Base-by-base conservation (phyloP, 2,113 vertebrate genomes). In the Hippocampus comes region DNA sequence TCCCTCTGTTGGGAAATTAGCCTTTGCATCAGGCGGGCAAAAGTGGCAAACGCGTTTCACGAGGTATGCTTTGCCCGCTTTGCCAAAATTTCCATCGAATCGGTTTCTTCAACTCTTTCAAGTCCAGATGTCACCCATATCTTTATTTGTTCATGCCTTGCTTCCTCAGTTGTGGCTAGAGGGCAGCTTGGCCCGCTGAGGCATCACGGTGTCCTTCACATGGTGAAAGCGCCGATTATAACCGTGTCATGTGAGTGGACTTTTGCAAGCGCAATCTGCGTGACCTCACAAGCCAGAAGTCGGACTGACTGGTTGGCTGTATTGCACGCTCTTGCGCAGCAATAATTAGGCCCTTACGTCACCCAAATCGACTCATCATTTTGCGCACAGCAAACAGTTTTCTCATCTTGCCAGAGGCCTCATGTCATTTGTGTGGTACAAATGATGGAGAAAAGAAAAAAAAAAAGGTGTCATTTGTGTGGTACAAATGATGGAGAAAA, bases 191-290 rank as follows among this genome's bases (percentile, higher is more conserved):
- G 30, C 9, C 30, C 23, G 2, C 55, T 57, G n/a, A 57, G 21
- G 8, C 15, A 7, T 66, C 14, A 63, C 2, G 34, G 46, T 66
- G 63, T 63, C 27, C 10, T 20, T 82, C 77, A 76, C 75, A 56
- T 79, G 74, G 30, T 77, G 14, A 21, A 55, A 17, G 51, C 41
- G 53, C 68, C 55, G 0, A 27, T 76, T 71, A 48, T 51, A 59
- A 27, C 18, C 34, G 23, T 69, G 41, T 78, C 68, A 69, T 78
- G 59, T 65, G 74, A 67, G 10, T 48, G 43, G 30, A 46, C 48
- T 72, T 38, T 67, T 23, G 3, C 34, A 61, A 5, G 9, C 27
- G 3, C 27, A 34, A 18, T 61, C 59, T 61, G 59, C 27, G 59
- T 34, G 59, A 61, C 59, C 27, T 61, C 27, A 30, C 59, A 34